Conservation (phyloP, 1,140 invertebrate genomes). For the Tribolium castaneum region DNA sequence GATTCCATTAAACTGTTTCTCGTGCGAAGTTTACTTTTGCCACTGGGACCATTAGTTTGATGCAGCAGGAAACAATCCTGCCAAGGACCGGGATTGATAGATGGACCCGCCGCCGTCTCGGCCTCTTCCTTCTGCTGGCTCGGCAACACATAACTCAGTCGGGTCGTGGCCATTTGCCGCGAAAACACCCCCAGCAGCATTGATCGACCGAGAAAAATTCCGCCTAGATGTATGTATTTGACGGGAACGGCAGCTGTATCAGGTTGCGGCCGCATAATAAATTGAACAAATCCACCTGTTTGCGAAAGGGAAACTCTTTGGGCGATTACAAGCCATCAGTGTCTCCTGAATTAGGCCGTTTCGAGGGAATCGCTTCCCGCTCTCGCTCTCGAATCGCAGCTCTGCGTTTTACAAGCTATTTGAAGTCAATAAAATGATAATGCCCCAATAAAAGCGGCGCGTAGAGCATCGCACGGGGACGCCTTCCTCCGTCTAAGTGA, state of each 20-base stretch:
- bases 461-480: conserved; percentile 54
- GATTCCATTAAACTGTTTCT: conserved; percentile 66
- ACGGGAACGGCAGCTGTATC: conserved; percentile 19
- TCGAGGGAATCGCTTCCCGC: conserved; percentile 63
- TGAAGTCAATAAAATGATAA: conserved; percentile 67
- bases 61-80: conserved; percentile 63
- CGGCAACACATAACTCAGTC: conserved; percentile 56
- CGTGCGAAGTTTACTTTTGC: conserved; percentile 63
- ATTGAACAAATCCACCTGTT: conserved; percentile 64
- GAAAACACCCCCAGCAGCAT: conserved; percentile 3
- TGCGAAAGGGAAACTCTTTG: conserved; percentile 59
- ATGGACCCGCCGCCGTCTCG: conserved; percentile 51
- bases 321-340: conserved; percentile 65
- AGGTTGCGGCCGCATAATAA: conserved; percentile 56
- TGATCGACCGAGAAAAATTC: conserved; percentile 29
- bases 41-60: conserved; percentile 64
- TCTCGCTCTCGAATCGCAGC: conserved; percentile 55
- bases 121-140: conserved; percentile 56
- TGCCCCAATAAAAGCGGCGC: conserved; percentile 64
- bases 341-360: conserved; percentile 65
- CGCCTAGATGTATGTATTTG: not conserved
- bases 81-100: conserved; percentile 61
- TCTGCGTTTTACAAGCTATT: conserved; percentile 66
- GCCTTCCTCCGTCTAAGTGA: conserved; percentile 59
- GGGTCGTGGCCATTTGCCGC: conserved; percentile 36